Evolutionary conservation across 2,888 invertebrate species (phyloP), one percentile per base, ranked within the genome.

Genomic region (Aporophyla nigra): DNA sequence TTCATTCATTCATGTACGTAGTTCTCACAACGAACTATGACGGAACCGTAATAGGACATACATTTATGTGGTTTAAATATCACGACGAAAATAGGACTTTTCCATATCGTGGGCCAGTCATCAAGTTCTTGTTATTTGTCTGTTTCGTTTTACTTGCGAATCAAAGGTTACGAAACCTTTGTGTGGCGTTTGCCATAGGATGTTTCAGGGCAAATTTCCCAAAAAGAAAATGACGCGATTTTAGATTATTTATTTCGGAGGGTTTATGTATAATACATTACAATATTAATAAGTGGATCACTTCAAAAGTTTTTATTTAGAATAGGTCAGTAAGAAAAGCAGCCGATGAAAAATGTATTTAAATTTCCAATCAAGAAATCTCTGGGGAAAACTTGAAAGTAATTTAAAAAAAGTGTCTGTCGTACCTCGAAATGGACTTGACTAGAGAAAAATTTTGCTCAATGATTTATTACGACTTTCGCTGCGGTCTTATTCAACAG

Each of bases 31-130:
- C 33, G 40, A 33, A 54, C 21, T 67, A 56, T 63, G 33, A 33
- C 33, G 33, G 33, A 33, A 33, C 21, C 19, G 7, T 65, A 78
- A 53, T 51, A 82, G 78, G 77, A 86, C 75, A 80, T 66, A 27
- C 40, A 78, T 63, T 61, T 68, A 76, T 80, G 83, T 71, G 83
- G 85, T 87, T 80, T 40, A 24, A 63, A 19, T 59, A 71, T 69
- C 83, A 83, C 76, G 82, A 82, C 74, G 0, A 53, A 76, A 75
- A 70, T 79, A 74, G 69, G 43, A 65, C 33, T 77, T 80, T 82
- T 59, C 43, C 71, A 51, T 63, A 16, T 19, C 40, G 54, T 21
- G n/a, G 56, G 12, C 9, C 16, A 82, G 68, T 83, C 83, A 87
- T 73, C 54, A 21, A 33, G 21, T 85, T 88, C 80, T 61, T 66